These are phyloP conservation scores for Rhagonycha lutea DNA, from an alignment of 2,888 invertebrate genomes.

Conservation along the genomic window DNA sequence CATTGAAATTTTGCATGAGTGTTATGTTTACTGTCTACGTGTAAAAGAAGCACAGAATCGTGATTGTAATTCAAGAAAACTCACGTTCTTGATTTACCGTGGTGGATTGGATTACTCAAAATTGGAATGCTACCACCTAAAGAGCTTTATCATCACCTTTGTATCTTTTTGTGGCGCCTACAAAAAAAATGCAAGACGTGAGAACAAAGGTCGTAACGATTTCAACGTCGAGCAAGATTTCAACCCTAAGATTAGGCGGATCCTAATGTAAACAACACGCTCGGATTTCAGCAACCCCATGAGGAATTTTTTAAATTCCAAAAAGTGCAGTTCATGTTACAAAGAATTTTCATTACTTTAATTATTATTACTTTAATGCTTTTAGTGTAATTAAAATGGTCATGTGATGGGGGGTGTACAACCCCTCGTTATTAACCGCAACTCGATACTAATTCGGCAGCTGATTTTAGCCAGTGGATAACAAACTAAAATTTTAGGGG, in stretches of 20 bases:
- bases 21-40: neutral
- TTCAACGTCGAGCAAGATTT: slow-evolving; percentile 13
- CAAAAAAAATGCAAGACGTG: slow-evolving; percentile 12
- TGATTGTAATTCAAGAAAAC: neutral
- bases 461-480: slow-evolving; percentile 2
- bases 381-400: neutral
- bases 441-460: neutral
- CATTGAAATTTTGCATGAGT: neutral
- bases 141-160: neutral
- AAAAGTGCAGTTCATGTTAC: neutral
- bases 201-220: slow-evolving; percentile 14
- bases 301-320: neutral
- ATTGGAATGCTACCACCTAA: neutral
- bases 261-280: slow-evolving; percentile 19
- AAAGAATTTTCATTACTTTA: neutral
- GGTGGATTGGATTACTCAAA: neutral
- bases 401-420: neutral
- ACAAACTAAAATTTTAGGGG: neutral
- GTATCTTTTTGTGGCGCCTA: slow-evolving; percentile 11
- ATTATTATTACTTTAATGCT: neutral
- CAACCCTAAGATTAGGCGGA: slow-evolving; percentile 15
- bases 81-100: neutral
- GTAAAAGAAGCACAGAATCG: neutral
- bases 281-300: neutral
- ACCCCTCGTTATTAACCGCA: neutral